Base-by-base conservation (phyloP, 2,888 invertebrate genomes). In the Tetragnatha montana region DNA sequence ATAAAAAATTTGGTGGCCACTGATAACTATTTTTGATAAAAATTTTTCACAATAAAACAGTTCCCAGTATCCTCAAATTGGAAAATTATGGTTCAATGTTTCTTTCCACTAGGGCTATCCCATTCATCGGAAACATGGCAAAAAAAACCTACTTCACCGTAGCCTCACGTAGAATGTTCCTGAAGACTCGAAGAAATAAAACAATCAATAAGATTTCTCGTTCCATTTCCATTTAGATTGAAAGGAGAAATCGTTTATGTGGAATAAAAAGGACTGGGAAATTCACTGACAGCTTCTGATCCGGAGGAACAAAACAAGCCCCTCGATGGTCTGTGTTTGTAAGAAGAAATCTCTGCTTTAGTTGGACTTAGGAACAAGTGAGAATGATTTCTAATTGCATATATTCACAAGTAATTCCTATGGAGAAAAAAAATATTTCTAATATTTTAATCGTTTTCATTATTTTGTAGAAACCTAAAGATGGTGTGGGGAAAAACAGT, bases 211-310 rank as follows among this genome's bases (percentile, higher is more conserved):
- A 79, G 78, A 85, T 78, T 85, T 87, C 81, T 74, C 70, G 75
- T 69, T 51, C 81, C 81, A 87, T 87, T 87, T 87, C 81, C 87
- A 87, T 87, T 87, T 87, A 87, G 87, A 87, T 87, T 81, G 87
- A 87, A 87, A 50, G 22, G 35, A 75, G 81, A 50, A 87, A 87
- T 87, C 80, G 87, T 47, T 79, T 71, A 78, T 70, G 50, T 47
- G 78, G 70, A 21, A 71, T 68, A 76, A 75, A 76, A 19, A 68
- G 22, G 21, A 83, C 21, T 71, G 12, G 60, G 51, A 51, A 82
- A 74, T 74, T 73, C 50, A 71, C 60, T 74, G 82, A 50, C 82
- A 74, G 82, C 73, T 22, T 17, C 60, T 78, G 78, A 68, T 21
- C 22, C 22, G 14, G 47, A 47, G 47, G 78, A 60, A 60, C 60